These are phyloP conservation scores for Athalia circularis DNA, from an alignment of 2,888 invertebrate genomes.

Conservation along the genomic window DNA sequence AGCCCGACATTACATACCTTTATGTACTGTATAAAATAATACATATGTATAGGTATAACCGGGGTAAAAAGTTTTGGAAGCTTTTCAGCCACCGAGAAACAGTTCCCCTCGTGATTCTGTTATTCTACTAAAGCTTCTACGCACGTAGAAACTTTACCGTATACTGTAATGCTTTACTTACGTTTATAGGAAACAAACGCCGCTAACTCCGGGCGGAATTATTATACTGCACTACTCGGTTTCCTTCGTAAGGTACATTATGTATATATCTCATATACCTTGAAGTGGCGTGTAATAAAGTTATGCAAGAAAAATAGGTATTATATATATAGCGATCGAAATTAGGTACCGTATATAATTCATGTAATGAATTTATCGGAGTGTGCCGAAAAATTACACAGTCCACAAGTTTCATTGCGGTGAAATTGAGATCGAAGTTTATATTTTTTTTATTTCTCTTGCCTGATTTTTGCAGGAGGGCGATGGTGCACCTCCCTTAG, in stretches of 20 bases:
- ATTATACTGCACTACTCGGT: no score
- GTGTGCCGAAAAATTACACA: no score
- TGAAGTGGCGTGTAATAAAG: no score
- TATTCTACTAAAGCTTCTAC: not conserved
- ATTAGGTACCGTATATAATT: no score
- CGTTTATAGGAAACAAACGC: not conserved
- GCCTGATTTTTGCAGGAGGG: conserved; percentile 69
- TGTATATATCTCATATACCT: no score
- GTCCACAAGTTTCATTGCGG: not conserved
- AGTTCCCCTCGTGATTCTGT: not conserved
- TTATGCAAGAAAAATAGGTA: no score
- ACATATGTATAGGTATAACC: not conserved
- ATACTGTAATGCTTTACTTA: not conserved
- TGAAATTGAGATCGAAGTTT: not conserved
- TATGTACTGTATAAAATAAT: not conserved
- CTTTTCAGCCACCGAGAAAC: not conserved
- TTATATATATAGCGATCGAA: no score
- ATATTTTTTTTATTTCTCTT: not conserved
- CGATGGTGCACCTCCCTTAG: conserved; percentile 77
- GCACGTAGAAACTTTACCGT: not conserved
- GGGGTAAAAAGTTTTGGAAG: not conserved
- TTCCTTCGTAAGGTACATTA: no score
- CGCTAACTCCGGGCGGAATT: no score
- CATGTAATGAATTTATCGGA: no score
- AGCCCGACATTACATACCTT: not conserved